Percentiles rank a stretch among this genome's conserved stretches.
These are phyloP conservation scores for Arbacia lixula DNA, from an alignment of 53 echinoderm and acorn worm genomes.

Conservation along the genomic window DNA sequence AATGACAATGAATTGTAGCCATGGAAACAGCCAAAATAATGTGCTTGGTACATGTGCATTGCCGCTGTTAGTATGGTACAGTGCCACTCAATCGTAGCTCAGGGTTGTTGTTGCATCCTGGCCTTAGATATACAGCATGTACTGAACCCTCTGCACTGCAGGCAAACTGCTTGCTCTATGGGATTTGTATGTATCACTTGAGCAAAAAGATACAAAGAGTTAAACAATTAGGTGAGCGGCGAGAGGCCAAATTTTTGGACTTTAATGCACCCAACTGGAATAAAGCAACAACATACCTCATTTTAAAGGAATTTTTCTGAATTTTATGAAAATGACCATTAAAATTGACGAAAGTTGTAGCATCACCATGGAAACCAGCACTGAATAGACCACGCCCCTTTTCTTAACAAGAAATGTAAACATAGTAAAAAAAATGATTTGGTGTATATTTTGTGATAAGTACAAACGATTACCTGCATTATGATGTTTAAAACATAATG, in stretches of 20 bases:
- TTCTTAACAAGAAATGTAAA: not conserved
- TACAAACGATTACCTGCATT: not conserved
- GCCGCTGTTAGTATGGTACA: too few species aligned
- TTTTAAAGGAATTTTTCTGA: slow-evolving; percentile 10
- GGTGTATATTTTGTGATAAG: not conserved
- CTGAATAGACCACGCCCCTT: not conserved
- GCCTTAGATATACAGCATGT: too few species aligned
- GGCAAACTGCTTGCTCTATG: too few species aligned
- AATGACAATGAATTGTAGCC: too few species aligned
- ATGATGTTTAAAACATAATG: not conserved
- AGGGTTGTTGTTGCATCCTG: too few species aligned
- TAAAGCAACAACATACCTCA: not conserved
- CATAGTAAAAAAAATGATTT: not conserved
- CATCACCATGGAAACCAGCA: slow-evolving; percentile 13
- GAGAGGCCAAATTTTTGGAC: not conserved
- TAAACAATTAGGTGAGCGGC: slow-evolving; percentile 5
- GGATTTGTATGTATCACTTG: too few species aligned
- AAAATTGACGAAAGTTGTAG: too few species aligned
- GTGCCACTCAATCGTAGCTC: too few species aligned
- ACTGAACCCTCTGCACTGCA: too few species aligned
- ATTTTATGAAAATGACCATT: not conserved
- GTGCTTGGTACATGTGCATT: too few species aligned
- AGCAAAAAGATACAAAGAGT: too few species aligned
- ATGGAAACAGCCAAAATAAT: too few species aligned
- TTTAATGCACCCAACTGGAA: not conserved